Conservation (phyloP, 2,113 vertebrate species). For the Agapornis roseicollis region DNA sequence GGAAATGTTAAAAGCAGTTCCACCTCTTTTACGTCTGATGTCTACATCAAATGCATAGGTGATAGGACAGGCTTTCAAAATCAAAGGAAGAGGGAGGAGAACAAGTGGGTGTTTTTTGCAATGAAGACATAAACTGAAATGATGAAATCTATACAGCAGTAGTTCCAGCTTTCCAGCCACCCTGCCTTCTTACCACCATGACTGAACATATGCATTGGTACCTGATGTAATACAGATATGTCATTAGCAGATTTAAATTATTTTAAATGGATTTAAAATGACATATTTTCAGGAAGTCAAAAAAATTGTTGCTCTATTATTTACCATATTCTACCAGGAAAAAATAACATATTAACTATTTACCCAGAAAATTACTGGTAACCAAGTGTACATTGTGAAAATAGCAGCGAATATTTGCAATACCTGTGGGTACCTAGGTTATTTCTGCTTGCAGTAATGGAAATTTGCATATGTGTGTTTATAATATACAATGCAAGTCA, state of each 20-base stretch:
- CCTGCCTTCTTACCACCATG: background rate
- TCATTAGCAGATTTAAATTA: background rate
- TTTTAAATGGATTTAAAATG: background rate
- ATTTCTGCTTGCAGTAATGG: conserved; percentile 7
- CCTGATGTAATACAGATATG: background rate
- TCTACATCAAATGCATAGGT: conserved; percentile 52
- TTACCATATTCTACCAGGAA: background rate
- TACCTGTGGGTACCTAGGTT: conserved; percentile 18
- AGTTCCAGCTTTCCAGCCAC: conserved; percentile 17
- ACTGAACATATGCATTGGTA: background rate
- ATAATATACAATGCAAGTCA: conserved; percentile 24
- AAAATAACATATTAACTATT: background rate
- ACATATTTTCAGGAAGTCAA: background rate
- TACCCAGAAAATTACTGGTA: background rate
- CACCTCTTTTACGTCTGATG: conserved; percentile 44
- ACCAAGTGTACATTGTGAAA: background rate
- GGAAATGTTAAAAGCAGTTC: conserved; percentile 25
- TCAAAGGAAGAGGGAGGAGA: conserved; percentile 58
- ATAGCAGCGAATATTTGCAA: conserved; percentile 25
- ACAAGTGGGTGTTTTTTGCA: conserved; percentile 42
- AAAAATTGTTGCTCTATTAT: background rate
- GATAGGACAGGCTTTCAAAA: conserved; percentile 57
- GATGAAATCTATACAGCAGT: conserved; percentile 28
- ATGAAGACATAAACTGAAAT: conserved; percentile 53
- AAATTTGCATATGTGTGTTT: conserved; percentile 33